Base-by-base conservation (phyloP, 2,888 invertebrate species). In the Carabus problematicus region DNA sequence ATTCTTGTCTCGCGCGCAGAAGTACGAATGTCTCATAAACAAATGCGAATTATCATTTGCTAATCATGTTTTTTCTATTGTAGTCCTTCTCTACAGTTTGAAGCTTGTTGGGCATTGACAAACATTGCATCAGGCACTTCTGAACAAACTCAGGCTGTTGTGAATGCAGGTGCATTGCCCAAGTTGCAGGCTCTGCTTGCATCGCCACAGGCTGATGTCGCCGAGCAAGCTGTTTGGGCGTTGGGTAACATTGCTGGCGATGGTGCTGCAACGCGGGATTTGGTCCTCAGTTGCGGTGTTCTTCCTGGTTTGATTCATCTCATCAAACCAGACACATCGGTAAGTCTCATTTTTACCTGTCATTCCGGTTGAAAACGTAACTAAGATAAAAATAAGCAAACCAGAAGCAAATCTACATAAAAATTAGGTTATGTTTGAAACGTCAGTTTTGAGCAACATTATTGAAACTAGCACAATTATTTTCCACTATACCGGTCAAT, bases 221-320 rank as follows among this genome's bases (percentile, higher is more conserved):
- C 93, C 0, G 97, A 97, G 78, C 97, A 97, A 81, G 91, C 95
- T n/a, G 94, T 97, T 0, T 98, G 94, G 98, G 98, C 98, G 0
- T 84, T 97, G n/a, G 96, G 97, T 73, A 99, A 99, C 83, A 95
- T 98, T 75, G 97, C 97, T 8, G 97, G 98, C 42, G 94, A 95
- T 80, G 93, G 94, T 0, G 86, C 94, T 0, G 82, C 81, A 11
- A 87, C 94, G 0, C 85, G 98, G 55, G 97, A 98, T 82, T 82
- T 88, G 67, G 94, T 97, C 54, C 87, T 98, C 7, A 79, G 81
- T 0, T 81, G 86, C 70, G 91, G 90, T 12, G 90, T 92, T 29
- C 83, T 97, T 74, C 87, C 89, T 0, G 88, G 90, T 4, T 82
- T 97, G 12, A 78, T 94, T 56, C 83, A 84, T 1, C 83, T 94